Evolutionary conservation across 1,140 invertebrate species (phyloP), one percentile per base, ranked within the genome.

Genomic region (Apis mellifera): DNA sequence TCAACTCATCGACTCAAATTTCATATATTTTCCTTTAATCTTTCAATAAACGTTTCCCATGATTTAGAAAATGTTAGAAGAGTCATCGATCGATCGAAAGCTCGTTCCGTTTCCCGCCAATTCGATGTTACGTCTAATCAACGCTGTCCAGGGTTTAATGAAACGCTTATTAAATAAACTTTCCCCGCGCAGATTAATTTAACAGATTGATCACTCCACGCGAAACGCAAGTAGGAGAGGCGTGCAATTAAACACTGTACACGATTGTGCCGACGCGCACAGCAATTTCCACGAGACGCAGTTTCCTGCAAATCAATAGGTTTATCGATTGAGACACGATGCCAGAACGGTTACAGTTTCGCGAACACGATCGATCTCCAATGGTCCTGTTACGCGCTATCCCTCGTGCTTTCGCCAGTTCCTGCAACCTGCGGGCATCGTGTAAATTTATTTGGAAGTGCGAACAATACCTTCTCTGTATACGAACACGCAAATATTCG

Each of bases 71-170:
- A 42, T 42, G 32, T 42, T 42, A 42, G 32, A 42, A 42, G 32
- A 42, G 7, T 7, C 5, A 5, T 42, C 7, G 0, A 42, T 42
- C 32, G 32, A 42, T 42, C 32, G 3, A 42, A 42, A 42, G 32
- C 32, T 42, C 32, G 32, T 7, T 42, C 5, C 3, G 50, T 13
- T 57, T 42, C 60, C 32, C 13, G 19, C 19, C 5, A 76, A 70
- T 69, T 60, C 66, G n/a, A 60, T 60, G n/a, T 52, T 78, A 4
- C n/a, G 21, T 15, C 23, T 71, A 69, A 71, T 71, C 71, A 78
- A 62, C 66, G 19, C 55, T 19, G 12, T 1, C 23, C 5, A n/a
- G 50, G 13, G 4, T 23, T 50, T 60, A 52, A 70, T 26, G 23
- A 32, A 23, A 15, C 21, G 9, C 13, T 7, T 42, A 42, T 42